Conservation (phyloP, 1,140 invertebrate genomes). For the Drosophila baimaii region DNA sequence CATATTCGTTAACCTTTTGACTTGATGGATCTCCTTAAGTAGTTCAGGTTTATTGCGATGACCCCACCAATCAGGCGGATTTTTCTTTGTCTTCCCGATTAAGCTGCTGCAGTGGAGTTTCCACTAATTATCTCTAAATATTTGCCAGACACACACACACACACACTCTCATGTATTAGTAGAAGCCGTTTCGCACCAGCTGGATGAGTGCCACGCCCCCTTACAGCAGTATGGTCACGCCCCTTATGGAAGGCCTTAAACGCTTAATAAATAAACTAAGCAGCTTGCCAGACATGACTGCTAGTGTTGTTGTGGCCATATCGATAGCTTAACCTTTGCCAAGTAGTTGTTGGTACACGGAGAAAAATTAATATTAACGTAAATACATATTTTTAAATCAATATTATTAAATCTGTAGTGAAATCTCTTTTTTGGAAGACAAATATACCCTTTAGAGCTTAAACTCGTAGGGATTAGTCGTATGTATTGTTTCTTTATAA, state of each 20-base stretch:
- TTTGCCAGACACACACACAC: constrained; percentile 37
- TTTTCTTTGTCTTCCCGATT: background rate
- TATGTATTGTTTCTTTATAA: background rate
- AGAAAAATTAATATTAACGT: too few relatives aligned
- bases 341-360: constrained; percentile 35
- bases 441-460: background rate
- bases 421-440: too few relatives aligned
- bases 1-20: background rate
- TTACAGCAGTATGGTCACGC: constrained; percentile 18
- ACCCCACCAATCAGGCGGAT: background rate
- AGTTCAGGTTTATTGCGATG: background rate
- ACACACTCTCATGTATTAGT: constrained; percentile 24
- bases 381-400: too few relatives aligned
- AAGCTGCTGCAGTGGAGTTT: constrained; percentile 19
- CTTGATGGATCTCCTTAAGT: background rate
- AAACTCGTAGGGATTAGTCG: background rate
- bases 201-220: constrained; percentile 30
- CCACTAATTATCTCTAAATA: constrained; percentile 72
- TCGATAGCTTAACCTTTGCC: constrained; percentile 69
- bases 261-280: constrained; percentile 77
- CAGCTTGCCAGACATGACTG: constrained; percentile 67
- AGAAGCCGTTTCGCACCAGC: background rate
- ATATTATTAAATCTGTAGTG: background rate
- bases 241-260: constrained; percentile 57
- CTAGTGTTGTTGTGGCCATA: constrained; percentile 52